Conservation (phyloP, 2,888 invertebrate species). For the Sturmia bella region DNA sequence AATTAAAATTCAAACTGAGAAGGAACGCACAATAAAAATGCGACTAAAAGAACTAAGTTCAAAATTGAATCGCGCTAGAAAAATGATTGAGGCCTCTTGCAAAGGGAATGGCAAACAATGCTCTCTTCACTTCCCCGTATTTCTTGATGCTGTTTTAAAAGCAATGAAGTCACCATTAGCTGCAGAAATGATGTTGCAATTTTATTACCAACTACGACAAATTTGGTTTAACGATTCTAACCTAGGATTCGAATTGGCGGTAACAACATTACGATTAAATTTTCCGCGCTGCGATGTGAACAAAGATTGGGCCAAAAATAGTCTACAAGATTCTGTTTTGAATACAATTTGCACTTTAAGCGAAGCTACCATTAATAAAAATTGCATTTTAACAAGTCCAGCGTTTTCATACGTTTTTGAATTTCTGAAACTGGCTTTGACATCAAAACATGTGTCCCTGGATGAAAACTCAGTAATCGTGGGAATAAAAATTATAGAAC, state of each 20-base stretch:
- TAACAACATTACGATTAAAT: conserved; percentile 88
- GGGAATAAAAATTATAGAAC: conserved; percentile 86
- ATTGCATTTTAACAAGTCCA: conserved; percentile 83
- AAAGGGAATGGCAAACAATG: conserved; percentile 78
- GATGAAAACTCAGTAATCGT: conserved; percentile 84
- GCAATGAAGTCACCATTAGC: conserved; percentile 89
- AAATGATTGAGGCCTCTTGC: conserved; percentile 78
- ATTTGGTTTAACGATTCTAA: conserved; percentile 83
- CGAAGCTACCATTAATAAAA: conserved; percentile 82
- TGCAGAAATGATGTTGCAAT: conserved; percentile 85
- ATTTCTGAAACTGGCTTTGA: conserved; percentile 86
- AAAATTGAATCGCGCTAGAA: conserved; percentile 76
- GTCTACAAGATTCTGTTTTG: conserved; percentile 85
- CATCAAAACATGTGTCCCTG: conserved; percentile 82
- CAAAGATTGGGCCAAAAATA: conserved; percentile 89
- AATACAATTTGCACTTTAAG: conserved; percentile 84
- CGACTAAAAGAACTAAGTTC: conserved; percentile 85
- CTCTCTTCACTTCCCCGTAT: conserved; percentile 77
- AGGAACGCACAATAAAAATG: conserved; percentile 90
- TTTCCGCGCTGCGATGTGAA: conserved; percentile 92
- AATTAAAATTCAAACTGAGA: conserved; percentile 91
- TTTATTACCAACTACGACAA: conserved; percentile 85
- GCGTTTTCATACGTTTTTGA: conserved; percentile 93
- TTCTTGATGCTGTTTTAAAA: conserved; percentile 77
- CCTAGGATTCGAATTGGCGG: conserved; percentile 85